Conservation (phyloP, 2,888 invertebrate species). For the Ametastegia equiseti region DNA sequence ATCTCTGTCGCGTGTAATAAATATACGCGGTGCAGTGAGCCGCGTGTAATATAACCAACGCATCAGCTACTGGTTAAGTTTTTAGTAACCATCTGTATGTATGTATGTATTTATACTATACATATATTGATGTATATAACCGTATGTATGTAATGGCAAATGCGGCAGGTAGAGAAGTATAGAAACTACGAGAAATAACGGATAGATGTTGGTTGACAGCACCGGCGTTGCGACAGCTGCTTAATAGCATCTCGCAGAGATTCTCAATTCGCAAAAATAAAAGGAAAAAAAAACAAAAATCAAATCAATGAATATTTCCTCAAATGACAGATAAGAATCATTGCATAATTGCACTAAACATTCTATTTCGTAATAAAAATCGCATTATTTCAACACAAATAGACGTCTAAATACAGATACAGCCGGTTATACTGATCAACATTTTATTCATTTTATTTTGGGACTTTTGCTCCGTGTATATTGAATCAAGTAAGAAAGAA, state of each 20-base stretch:
- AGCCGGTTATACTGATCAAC: too few species aligned
- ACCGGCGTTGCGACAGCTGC: conserved; percentile 43
- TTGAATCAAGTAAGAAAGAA: too few species aligned
- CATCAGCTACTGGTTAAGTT: neutral
- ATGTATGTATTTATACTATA: neutral
- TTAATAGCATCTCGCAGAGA: conserved; percentile 46
- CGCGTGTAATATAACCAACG: neutral
- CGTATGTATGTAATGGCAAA: neutral
- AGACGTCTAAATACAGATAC: neutral
- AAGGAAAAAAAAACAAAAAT: neutral
- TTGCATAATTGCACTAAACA: neutral
- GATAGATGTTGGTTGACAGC: conserved; percentile 46
- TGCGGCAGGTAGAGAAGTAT: conserved; percentile 31
- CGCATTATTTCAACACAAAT: neutral
- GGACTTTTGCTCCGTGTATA: too few species aligned
- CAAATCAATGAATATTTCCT: too few species aligned
- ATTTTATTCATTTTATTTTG: too few species aligned
- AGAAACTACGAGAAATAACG: conserved; percentile 44
- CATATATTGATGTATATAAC: neutral
- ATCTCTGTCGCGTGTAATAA: neutral
- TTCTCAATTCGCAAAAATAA: conserved; percentile 37
- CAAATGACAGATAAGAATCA: too few species aligned
- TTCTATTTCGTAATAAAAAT: neutral
- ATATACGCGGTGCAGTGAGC: neutral
- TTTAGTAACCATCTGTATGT: neutral